These are phyloP conservation scores for Drosophila koepferae DNA, from an alignment of 2,888 invertebrate species.

Conservation along the genomic window DNA sequence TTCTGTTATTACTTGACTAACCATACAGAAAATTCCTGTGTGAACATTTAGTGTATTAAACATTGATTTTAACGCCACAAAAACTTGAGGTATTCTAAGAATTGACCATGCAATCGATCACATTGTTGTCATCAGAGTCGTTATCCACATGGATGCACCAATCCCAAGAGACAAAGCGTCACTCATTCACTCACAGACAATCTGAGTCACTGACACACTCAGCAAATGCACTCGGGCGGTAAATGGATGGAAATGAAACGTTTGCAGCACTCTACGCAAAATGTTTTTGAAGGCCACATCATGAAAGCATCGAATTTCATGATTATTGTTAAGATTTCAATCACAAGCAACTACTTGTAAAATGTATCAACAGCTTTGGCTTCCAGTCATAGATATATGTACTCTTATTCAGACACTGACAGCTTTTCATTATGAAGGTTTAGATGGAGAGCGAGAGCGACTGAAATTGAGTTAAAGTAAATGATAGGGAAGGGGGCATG, in stretches of 20 bases:
- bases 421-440: slow-evolving; percentile 22
- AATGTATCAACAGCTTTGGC: slow-evolving; percentile 7
- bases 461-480: not conserved
- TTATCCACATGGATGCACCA: slow-evolving; percentile 65
- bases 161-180: slow-evolving; percentile 35
- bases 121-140: slow-evolving; percentile 36
- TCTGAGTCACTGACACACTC: slow-evolving; percentile 15
- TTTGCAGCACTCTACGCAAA: slow-evolving; percentile 28
- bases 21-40: not conserved
- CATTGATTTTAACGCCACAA: not conserved
- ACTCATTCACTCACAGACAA: slow-evolving; percentile 16
- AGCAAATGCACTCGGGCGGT: slow-evolving; percentile 57
- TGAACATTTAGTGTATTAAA: not conserved
- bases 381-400: not conserved
- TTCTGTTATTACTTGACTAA: not conserved
- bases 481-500: slow-evolving; percentile 32
- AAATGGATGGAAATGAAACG: slow-evolving; percentile 36
- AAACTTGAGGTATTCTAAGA: slow-evolving; percentile 5
- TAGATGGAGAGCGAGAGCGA: slow-evolving; percentile 1
- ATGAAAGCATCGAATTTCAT: slow-evolving; percentile 46
- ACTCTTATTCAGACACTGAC: slow-evolving; percentile 11
- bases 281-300: slow-evolving; percentile 30
- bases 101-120: slow-evolving; percentile 52
- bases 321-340: slow-evolving; percentile 45
- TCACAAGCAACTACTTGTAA: slow-evolving; percentile 29